These are phyloP conservation scores for Bombus pascuorum DNA, from an alignment of 1,140 invertebrate species.

Conservation along the genomic window DNA sequence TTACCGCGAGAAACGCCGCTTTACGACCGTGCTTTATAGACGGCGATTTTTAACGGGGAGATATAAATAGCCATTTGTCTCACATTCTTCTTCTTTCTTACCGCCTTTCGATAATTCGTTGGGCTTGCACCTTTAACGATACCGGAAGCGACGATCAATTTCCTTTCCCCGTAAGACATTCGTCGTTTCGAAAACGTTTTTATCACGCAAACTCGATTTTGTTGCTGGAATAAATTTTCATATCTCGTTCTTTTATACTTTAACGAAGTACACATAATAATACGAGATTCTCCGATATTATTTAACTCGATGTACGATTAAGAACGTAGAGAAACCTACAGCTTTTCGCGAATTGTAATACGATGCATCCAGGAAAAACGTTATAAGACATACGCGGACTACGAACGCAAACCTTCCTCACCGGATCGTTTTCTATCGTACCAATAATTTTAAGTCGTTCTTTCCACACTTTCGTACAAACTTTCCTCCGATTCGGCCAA, in stretches of 20 bases:
- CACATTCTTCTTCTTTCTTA: slow-evolving; percentile 17
- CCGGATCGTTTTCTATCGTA: no score
- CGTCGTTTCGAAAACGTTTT: background rate
- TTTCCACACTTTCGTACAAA: no score
- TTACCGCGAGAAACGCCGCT: slow-evolving; percentile 37
- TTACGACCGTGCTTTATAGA: slow-evolving; percentile 50
- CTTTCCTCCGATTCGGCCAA: no score
- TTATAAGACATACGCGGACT: no score
- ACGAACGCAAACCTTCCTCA: no score
- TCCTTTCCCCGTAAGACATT: background rate
- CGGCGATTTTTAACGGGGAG: slow-evolving; percentile 28
- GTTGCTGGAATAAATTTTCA: background rate
- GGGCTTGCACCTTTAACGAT: background rate
- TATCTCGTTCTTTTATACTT: background rate
- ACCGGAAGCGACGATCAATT: slow-evolving; percentile 7
- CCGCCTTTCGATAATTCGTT: slow-evolving; percentile 21
- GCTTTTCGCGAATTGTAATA: no score
- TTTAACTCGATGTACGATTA: no score
- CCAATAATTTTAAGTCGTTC: no score
- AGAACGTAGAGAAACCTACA: no score
- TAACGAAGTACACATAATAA: no score
- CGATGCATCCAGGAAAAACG: no score
- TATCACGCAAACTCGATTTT: background rate
- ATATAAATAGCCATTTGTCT: slow-evolving; percentile 41
- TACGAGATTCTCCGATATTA: no score